These are phyloP conservation scores for Dastarcus helophoroides DNA, from an alignment of 2,888 invertebrate genomes.

Conservation along the genomic window DNA sequence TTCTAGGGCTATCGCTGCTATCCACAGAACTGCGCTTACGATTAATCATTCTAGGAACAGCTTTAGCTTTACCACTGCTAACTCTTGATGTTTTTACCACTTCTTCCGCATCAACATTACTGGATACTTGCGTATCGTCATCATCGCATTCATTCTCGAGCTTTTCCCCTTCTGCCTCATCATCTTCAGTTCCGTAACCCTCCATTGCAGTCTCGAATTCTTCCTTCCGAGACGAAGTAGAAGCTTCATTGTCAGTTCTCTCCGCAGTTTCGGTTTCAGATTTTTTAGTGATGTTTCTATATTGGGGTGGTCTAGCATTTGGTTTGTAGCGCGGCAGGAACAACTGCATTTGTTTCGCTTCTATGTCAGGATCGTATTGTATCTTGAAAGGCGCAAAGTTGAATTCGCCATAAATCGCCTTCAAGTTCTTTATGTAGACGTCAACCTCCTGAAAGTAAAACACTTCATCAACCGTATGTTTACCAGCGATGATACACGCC, in stretches of 20 bases:
- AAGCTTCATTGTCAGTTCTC: too few relatives aligned
- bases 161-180: conserved; percentile 16
- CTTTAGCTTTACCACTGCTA: conserved; percentile 20
- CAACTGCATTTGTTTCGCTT: conserved; percentile 49
- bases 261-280: too few relatives aligned
- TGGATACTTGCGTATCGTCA: conserved; percentile 11
- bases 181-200: conserved; percentile 30
- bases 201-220: conserved; percentile 22
- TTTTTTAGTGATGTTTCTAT: too few relatives aligned
- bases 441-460: conserved; percentile 61
- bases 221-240: conserved; percentile 1
- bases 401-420: conserved; percentile 59
- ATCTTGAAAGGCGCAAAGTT: conserved; percentile 61
- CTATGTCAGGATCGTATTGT: conserved; percentile 50
- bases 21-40: conserved; percentile 8
- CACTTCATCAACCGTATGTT: too few relatives aligned
- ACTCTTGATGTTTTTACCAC: too few relatives aligned
- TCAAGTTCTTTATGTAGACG: conserved; percentile 61
- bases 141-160: conserved; percentile 8
- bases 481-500: too few relatives aligned
- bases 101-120: conserved; percentile 2
- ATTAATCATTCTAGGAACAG: conserved; percentile 12
- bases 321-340: conserved; percentile 44
- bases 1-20: conserved; percentile 4
- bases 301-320: conserved; percentile 9